Conservation (phyloP, 2,113 vertebrate species). For the Gymnobelideus leadbeateri region DNA sequence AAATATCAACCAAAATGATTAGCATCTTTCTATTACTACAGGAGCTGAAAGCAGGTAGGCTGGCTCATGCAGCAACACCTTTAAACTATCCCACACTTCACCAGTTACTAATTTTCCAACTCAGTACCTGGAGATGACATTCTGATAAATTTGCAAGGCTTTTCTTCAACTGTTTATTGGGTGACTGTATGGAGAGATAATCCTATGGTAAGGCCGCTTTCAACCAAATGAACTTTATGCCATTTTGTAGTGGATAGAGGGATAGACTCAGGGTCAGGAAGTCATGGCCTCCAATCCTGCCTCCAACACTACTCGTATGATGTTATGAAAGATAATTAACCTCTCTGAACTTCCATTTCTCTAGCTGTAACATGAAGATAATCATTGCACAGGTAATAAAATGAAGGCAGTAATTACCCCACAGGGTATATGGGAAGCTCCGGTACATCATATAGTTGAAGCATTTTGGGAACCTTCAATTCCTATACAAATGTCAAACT, state of each 20-base stretch:
- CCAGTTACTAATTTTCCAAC: constrained; percentile 85
- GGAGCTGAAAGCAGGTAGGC: constrained; percentile 80
- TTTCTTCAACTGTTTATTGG: constrained; percentile 82
- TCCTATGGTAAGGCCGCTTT: constrained; percentile 70
- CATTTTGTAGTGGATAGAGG: constrained; percentile 37
- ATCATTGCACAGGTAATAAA: not conserved
- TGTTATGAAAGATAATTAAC: not conserved
- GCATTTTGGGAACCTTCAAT: not conserved
- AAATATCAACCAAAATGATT: constrained; percentile 81
- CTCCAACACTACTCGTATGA: not conserved
- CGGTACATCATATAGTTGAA: not conserved
- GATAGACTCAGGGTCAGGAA: not conserved
- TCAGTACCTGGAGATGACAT: constrained; percentile 83
- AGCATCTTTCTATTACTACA: constrained; percentile 82
- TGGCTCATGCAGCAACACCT: constrained; percentile 76
- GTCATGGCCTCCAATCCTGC: not conserved
- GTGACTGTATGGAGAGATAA: constrained; percentile 74
- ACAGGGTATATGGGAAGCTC: not conserved
- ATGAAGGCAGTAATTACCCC: not conserved
- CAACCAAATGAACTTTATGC: constrained; percentile 74
- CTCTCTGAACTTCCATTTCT: not conserved
- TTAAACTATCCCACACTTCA: constrained; percentile 83
- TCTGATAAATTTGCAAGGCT: constrained; percentile 84
- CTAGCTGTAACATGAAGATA: not conserved
- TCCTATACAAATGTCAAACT: not conserved